These are phyloP conservation scores for Oreocharis arfaki DNA, from an alignment of 2,113 vertebrate genomes.

Conservation along the genomic window DNA sequence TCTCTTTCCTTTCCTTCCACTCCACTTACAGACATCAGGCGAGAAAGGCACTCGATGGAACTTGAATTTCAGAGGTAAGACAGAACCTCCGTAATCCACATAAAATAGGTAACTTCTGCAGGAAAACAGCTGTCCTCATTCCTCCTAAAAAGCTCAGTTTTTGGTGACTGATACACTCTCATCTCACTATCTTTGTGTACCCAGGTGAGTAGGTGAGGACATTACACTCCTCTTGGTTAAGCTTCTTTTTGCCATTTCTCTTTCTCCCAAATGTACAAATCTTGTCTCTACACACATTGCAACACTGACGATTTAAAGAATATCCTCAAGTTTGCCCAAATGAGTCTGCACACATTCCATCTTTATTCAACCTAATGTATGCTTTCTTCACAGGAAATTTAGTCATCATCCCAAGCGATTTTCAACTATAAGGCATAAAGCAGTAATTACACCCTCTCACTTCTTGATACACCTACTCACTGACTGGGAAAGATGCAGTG, in stretches of 20 bases:
- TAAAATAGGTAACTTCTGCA: neutral
- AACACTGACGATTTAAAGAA: neutral
- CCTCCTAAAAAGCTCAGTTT: neutral
- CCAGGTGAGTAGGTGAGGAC: neutral
- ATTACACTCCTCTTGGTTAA: neutral
- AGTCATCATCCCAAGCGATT: slow-evolving; percentile 16
- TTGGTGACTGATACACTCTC: neutral
- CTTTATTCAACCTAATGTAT: neutral
- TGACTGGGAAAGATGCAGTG: neutral
- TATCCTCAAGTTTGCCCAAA: neutral
- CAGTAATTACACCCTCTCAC: slow-evolving; percentile 9
- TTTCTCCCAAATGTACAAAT: neutral
- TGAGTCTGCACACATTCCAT: neutral
- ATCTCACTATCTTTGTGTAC: neutral
- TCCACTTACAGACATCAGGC: neutral
- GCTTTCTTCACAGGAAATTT: neutral
- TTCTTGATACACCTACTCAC: neutral
- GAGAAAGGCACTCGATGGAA: neutral
- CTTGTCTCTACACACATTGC: neutral
- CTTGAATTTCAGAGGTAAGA: neutral
- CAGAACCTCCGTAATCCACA: neutral
- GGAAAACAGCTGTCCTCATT: neutral
- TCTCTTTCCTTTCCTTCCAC: neutral
- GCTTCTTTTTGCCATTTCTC: neutral
- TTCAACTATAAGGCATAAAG: neutral